Evolutionary conservation across 2,113 vertebrate genomes (phyloP).

Genomic region (Notothenia rossii): DNA sequence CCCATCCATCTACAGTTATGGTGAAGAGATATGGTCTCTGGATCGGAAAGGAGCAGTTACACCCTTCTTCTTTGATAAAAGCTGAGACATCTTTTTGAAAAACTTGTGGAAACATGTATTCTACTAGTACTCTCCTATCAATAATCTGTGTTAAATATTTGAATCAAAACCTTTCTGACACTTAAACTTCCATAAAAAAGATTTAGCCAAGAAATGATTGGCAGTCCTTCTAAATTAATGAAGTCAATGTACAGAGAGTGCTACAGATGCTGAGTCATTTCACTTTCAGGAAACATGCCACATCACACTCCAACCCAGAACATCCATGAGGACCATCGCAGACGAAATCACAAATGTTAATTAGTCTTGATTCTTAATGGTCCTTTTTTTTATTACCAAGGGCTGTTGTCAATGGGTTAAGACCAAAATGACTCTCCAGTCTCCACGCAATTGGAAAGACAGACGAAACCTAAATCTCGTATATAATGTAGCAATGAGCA

Average conservation of each 20-base stretch:
- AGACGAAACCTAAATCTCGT: no score
- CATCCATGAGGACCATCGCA: background rate
- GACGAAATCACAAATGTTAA: no score
- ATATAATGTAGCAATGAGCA: no score
- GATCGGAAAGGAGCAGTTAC: constrained; percentile 11
- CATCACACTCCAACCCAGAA: background rate
- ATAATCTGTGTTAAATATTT: background rate
- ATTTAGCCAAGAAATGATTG: background rate
- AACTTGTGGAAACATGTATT: background rate
- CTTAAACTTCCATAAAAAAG: background rate
- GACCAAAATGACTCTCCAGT: no score
- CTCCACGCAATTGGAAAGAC: no score
- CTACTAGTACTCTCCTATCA: background rate
- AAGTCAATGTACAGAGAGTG: background rate
- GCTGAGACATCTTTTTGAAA: background rate
- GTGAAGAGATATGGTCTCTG: background rate
- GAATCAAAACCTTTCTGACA: background rate
- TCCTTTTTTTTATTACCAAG: no score
- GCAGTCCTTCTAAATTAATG: background rate
- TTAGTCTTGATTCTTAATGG: no score
- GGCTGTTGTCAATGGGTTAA: no score
- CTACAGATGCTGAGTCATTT: constrained; percentile 10
- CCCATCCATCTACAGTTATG: constrained; percentile 43
- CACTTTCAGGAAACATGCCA: background rate
- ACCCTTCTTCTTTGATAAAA: background rate